Evolutionary conservation across 2,888 invertebrate species (phyloP).

Genomic region (Rhopalosiphum nymphaeae): DNA sequence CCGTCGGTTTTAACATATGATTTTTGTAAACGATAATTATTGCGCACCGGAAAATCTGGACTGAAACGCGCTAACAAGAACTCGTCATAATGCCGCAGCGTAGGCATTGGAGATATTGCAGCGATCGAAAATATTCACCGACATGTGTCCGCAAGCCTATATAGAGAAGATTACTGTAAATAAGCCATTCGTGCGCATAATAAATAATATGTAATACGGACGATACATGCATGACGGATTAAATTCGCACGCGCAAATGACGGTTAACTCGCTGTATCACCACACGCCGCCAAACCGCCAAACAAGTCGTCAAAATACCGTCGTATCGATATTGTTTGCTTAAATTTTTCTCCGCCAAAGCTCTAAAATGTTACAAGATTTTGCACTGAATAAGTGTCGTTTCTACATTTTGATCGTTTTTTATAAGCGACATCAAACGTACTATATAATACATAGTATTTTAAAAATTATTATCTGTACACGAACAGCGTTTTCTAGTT

Average conservation of each 20-base stretch:
- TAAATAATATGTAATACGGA: neutral
- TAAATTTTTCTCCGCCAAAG: neutral
- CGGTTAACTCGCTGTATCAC: no score
- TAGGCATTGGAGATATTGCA: neutral
- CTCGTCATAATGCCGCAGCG: neutral
- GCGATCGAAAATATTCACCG: neutral
- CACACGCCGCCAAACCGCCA: no score
- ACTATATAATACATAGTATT: neutral
- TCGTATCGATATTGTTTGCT: neutral
- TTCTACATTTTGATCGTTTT: neutral
- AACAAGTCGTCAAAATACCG: neutral
- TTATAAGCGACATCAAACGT: neutral
- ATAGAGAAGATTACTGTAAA: neutral
- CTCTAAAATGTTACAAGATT: neutral
- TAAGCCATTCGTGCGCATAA: neutral
- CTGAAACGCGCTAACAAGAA: neutral
- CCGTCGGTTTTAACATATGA: no score
- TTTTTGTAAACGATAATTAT: no score
- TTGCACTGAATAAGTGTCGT: neutral
- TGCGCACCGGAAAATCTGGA: neutral
- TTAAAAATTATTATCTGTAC: no score
- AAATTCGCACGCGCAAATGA: neutral
- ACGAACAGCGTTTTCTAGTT: neutral
- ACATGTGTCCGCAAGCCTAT: neutral
- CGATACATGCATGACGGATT: neutral